These are phyloP conservation scores for Drosophila dunni DNA, from an alignment of 1,140 invertebrate genomes.

Conservation along the genomic window DNA sequence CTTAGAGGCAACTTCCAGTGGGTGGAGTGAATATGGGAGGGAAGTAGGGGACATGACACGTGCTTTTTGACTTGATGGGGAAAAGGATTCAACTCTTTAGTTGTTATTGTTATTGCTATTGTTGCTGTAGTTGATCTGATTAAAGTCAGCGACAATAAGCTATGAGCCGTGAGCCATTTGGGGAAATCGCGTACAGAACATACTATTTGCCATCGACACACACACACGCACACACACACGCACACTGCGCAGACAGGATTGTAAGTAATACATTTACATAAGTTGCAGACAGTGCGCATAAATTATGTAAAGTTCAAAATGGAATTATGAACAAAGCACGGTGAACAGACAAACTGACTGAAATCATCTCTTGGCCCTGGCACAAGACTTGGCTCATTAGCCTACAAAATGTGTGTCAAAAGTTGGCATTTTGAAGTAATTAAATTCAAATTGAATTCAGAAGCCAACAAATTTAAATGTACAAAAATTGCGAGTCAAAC, in stretches of 20 bases:
- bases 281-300: conserved; percentile 32
- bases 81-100: conserved; percentile 42
- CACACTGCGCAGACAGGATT: neutral
- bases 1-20: neutral
- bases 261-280: conserved; percentile 11
- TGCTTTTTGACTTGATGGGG: conserved; percentile 28
- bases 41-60: neutral
- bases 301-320: conserved; percentile 52
- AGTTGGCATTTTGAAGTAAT: conserved; percentile 70
- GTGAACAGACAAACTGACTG: conserved; percentile 44
- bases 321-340: conserved; percentile 45
- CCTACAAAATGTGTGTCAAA: conserved; percentile 58
- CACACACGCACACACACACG: no score
- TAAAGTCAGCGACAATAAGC: conserved; percentile 43
- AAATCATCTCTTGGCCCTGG: conserved; percentile 19
- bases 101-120: conserved; percentile 41
- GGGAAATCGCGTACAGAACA: neutral
- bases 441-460: conserved; percentile 73
- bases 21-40: neutral
- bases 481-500: conserved; percentile 41
- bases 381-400: conserved; percentile 38
- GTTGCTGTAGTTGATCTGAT: conserved; percentile 64
- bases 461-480: conserved; percentile 20
- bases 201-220: neutral
- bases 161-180: conserved; percentile 28